Evolutionary conservation across 2,113 vertebrate genomes (phyloP), one percentile per base, ranked within the genome.

Genomic region (Brachyhypopomus gauderio): DNA sequence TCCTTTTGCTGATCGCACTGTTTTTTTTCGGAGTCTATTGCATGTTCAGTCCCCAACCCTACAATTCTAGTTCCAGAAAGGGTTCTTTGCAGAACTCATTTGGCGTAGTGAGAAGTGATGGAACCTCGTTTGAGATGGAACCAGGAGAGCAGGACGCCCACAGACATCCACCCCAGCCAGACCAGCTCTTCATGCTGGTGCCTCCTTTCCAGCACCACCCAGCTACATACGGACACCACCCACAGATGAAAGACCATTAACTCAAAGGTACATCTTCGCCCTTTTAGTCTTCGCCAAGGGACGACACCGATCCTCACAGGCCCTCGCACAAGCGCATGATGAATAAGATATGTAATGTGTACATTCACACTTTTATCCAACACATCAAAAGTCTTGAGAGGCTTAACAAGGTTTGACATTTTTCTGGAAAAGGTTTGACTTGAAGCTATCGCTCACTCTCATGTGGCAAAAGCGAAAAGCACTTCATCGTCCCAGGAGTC

Each of bases 141-240:
- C 96, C 94, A 20, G 97, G 97, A 0, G 97, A 99, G 82, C 96
- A 97, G 92, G 97, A 99, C 87, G 97, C 97, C 45, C 38, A 98
- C 96, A 0, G 96, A 95, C 0, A 93, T 98, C 62, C 97, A 97
- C 91, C 93, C 98, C 52, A 99, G 97, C 90, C 96, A 96, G 23
- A 96, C 95, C 11, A 95, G 94, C 80, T 98, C 96, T 11, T 94
- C 90, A 1, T 83, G 92, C 63, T 96, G 95, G 81, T 97, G 96
- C 0, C 91, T 89, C 60, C 93, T 83, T 27, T 97, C 95, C 64
- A 97, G 96, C 0, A 95, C 96, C 0, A 84, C 89, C 17, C 94
- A 93, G 0, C 91, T 91, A 63, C 89, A 84, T 0, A 0, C 56
- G 2, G 19, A 85, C 76, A 48, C 80, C 70, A 80, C 88, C 85